phyloP scores from a whole-genome alignment of 2,888 invertebrate species.

The Euproctis similis region DNA sequence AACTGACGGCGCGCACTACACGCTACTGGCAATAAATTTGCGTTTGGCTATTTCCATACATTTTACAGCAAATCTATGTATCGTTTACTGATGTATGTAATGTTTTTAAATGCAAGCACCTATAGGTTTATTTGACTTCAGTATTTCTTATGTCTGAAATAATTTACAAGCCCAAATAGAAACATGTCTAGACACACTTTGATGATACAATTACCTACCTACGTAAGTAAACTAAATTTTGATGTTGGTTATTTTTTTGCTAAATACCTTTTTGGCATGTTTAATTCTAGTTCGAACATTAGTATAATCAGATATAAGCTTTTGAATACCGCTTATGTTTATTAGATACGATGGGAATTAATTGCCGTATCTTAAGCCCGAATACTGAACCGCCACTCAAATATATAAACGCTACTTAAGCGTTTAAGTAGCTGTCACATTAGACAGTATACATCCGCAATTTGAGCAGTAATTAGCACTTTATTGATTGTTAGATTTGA shows the following conservation, averaged over 20 bases:
- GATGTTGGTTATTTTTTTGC: too few species aligned
- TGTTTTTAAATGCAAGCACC: conserved; percentile 1
- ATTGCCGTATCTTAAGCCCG: too few species aligned
- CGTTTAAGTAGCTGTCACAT: too few species aligned
- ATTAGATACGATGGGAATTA: too few species aligned
- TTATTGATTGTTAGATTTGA: too few species aligned
- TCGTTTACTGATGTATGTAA: too few species aligned
- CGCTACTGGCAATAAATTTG: conserved; percentile 52
- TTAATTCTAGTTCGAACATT: neutral
- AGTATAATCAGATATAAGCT: neutral
- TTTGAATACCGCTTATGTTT: conserved; percentile 8
- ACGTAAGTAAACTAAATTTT: too few species aligned
- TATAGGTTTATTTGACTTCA: conserved; percentile 4
- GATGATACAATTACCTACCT: neutral
- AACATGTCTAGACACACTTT: neutral
- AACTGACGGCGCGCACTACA: conserved; percentile 46
- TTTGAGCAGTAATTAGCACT: too few species aligned
- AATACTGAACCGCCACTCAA: too few species aligned
- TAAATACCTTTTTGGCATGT: neutral
- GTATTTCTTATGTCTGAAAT: neutral
- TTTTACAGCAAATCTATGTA: conserved; percentile 32
- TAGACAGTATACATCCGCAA: too few species aligned
- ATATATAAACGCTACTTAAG: too few species aligned
- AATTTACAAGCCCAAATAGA: neutral
- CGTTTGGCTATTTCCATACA: conserved; percentile 44